A percentile compares a stretch with the other conserved stretches of the same genome.
phyloP scores from a whole-genome alignment of 1,140 invertebrate genomes.

The Megathymus violae region DNA sequence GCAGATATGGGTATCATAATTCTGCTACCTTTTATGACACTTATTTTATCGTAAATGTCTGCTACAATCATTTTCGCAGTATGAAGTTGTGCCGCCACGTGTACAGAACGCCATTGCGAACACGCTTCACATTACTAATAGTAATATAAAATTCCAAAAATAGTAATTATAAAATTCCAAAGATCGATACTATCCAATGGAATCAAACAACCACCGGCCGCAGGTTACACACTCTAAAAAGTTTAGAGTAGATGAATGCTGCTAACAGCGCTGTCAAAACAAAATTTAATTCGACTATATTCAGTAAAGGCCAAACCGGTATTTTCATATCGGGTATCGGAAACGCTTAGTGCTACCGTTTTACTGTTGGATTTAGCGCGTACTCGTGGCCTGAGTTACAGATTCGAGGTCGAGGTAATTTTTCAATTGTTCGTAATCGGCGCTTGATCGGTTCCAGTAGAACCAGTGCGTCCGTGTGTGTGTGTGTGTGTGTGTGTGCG shows the following conservation, averaged over 20 bases:
- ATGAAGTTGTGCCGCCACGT: too few relatives aligned
- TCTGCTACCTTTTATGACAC: not conserved
- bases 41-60: too few relatives aligned
- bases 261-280: slow-evolving; percentile 15
- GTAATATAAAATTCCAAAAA: too few relatives aligned
- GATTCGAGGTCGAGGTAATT: slow-evolving; percentile 47
- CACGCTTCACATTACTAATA: too few relatives aligned
- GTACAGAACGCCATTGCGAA: too few relatives aligned
- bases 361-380: slow-evolving; percentile 10
- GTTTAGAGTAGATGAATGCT: slow-evolving; percentile 14
- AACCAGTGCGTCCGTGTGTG: slow-evolving; percentile 27
- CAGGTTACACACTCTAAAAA: slow-evolving; percentile 7
- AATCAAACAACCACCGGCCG: not conserved
- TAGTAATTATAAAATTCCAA: not conserved
- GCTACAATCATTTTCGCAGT: too few relatives aligned
- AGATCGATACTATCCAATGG: slow-evolving; percentile 1
- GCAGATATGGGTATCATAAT: not conserved
- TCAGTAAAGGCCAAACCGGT: slow-evolving; percentile 23
- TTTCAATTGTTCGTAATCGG: slow-evolving; percentile 56
- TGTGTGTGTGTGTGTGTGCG: not conserved
- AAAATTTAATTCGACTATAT: slow-evolving; percentile 24
- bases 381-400: slow-evolving; percentile 22
- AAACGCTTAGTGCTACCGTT: slow-evolving; percentile 25
- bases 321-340: slow-evolving; percentile 18
- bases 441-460: slow-evolving; percentile 51